These are phyloP conservation scores for Baryphthengus martii DNA, from an alignment of 2,113 vertebrate species.

Conservation along the genomic window DNA sequence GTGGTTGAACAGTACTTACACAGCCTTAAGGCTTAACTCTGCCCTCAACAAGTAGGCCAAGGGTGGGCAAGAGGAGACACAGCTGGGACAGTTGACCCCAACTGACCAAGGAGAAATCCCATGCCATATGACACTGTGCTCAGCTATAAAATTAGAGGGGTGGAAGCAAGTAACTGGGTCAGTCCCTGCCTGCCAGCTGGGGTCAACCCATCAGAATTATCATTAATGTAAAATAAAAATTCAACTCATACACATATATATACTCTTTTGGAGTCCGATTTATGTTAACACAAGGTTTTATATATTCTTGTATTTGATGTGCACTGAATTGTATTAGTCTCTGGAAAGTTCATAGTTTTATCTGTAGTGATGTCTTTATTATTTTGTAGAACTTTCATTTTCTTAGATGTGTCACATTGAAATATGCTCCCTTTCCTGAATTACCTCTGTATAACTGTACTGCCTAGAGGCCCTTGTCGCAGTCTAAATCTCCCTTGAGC, in stretches of 20 bases:
- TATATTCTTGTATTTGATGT: background rate
- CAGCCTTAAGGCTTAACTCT: accelerated
- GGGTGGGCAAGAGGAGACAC: background rate
- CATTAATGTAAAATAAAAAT: background rate
- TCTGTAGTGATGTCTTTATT: background rate
- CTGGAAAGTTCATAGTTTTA: background rate
- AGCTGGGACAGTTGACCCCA: background rate
- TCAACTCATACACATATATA: background rate
- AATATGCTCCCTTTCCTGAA: background rate
- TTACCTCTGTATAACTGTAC: background rate
- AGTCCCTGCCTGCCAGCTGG: accelerated
- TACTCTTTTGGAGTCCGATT: background rate
- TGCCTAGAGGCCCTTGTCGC: background rate
- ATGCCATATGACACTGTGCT: accelerated
- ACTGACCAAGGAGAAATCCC: background rate
- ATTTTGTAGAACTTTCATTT: background rate
- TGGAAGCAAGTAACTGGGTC: accelerated
- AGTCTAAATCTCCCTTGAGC: background rate
- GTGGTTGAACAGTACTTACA: background rate
- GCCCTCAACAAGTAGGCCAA: accelerated
- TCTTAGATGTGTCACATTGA: background rate
- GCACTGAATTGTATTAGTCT: background rate
- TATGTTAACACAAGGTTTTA: background rate
- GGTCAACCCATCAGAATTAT: background rate
- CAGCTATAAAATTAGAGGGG: accelerated